A percentile compares a stretch with the other conserved stretches of the same genome.
phyloP scores from a whole-genome alignment of 2,797 vertebrate species.

The Pangasius djambal region DNA sequence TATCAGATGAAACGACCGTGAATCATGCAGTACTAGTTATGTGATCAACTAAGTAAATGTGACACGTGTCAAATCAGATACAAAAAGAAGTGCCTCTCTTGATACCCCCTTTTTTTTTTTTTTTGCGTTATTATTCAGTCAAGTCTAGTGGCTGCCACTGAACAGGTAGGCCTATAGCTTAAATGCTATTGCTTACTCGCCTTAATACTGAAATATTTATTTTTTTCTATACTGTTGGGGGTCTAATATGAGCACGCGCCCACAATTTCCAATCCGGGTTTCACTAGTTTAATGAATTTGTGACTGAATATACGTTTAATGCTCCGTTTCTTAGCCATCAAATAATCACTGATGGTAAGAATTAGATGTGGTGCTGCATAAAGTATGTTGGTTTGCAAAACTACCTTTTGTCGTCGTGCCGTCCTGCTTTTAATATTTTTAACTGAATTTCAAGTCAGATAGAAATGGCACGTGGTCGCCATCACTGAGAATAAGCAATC shows the following conservation, averaged over 20 bases:
- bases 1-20: background rate
- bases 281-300: background rate
- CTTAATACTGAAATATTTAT: background rate
- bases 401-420: background rate
- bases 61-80: background rate
- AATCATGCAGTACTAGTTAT: background rate
- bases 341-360: background rate
- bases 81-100: no score
- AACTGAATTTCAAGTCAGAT: background rate
- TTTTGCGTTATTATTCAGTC: background rate
- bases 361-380: background rate
- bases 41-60: background rate
- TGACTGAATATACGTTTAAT: background rate
- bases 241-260: background rate
- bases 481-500: slow-evolving; percentile 60
- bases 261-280: background rate
- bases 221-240: background rate
- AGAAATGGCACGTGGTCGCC: slow-evolving; percentile 68
- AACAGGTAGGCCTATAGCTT: background rate
- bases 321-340: background rate
- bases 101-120: background rate
- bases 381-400: background rate
- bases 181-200: background rate
- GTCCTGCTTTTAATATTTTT: background rate
- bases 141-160: background rate